phyloP scores from a whole-genome alignment of 92 coral and sea anemone genomes.

The Actinostola sp. region DNA sequence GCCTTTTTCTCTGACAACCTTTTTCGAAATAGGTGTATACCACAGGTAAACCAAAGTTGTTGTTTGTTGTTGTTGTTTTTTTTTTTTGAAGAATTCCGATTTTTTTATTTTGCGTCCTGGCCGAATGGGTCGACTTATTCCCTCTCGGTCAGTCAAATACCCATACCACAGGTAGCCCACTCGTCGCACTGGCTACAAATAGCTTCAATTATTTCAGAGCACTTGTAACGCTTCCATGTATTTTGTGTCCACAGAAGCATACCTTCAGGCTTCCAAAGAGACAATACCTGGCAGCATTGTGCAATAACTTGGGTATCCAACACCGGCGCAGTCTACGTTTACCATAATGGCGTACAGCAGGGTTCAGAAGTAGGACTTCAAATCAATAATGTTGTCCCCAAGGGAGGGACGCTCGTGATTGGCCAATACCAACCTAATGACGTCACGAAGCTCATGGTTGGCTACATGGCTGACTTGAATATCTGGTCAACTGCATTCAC shows the following conservation, averaged over 20 bases:
- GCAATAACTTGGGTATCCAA: slow-evolving; percentile 24
- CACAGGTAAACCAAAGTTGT: too few relatives aligned
- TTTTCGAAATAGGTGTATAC: too few relatives aligned
- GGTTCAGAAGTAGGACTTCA: not conserved
- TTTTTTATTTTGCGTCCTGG: too few relatives aligned
- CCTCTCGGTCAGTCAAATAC: too few relatives aligned
- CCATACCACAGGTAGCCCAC: too few relatives aligned
- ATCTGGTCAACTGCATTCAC: slow-evolving; percentile 19
- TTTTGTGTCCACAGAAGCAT: not conserved
- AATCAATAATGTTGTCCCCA: not conserved
- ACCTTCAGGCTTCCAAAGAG: slow-evolving; percentile 6
- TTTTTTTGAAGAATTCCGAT: too few relatives aligned
- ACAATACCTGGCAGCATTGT: slow-evolving; percentile 23
- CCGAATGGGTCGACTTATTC: too few relatives aligned
- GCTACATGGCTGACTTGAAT: slow-evolving; percentile 21
- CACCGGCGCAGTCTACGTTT: slow-evolving; percentile 5
- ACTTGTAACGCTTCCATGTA: not conserved
- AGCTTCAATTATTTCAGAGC: not conserved
- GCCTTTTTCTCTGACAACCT: too few relatives aligned
- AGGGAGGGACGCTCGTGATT: slow-evolving; percentile 10
- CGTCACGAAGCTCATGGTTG: slow-evolving; percentile 11
- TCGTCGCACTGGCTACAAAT: too few relatives aligned
- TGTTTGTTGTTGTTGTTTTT: too few relatives aligned
- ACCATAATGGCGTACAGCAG: slow-evolving; percentile 3
- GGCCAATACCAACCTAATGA: slow-evolving; percentile 25